phyloP scores from a whole-genome alignment of 2,797 vertebrate species.

The Sebastes nivosus region DNA sequence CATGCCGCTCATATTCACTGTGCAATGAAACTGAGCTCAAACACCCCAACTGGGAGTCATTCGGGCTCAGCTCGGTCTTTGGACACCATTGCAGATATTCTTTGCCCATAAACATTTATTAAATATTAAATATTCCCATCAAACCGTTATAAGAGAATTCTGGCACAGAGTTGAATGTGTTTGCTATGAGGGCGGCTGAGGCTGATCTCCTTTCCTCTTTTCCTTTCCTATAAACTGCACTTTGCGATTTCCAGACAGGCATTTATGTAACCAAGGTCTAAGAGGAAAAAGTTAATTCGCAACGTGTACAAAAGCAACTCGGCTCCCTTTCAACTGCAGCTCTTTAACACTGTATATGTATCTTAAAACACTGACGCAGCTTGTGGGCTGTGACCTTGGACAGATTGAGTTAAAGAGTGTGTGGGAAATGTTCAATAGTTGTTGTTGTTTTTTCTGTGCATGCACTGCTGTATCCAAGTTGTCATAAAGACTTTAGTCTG shows the following conservation, averaged over 20 bases:
- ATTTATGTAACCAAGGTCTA: slow-evolving; percentile 16
- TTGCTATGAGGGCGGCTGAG: background rate
- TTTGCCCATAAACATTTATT: background rate
- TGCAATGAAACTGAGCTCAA: background rate
- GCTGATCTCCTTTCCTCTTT: background rate
- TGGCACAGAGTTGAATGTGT: background rate
- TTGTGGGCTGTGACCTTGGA: background rate
- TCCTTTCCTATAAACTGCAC: background rate
- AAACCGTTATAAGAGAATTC: background rate
- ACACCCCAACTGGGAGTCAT: background rate
- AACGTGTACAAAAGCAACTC: background rate
- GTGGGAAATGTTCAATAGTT: background rate
- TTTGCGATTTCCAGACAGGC: background rate
- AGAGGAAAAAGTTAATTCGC: background rate
- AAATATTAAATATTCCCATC: slow-evolving; percentile 12
- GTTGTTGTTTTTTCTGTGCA: background rate
- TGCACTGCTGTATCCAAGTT: background rate
- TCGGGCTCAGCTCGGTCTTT: background rate
- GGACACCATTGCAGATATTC: background rate
- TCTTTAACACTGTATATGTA: background rate
- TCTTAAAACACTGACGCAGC: background rate
- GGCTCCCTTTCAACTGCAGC: background rate
- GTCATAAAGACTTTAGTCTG: background rate
- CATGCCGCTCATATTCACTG: background rate
- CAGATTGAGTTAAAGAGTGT: background rate